Percentiles rank a stretch among this genome's conserved stretches.
These are phyloP conservation scores for Platycheirus albimanus DNA, from an alignment of 2,888 invertebrate genomes.

Conservation along the genomic window DNA sequence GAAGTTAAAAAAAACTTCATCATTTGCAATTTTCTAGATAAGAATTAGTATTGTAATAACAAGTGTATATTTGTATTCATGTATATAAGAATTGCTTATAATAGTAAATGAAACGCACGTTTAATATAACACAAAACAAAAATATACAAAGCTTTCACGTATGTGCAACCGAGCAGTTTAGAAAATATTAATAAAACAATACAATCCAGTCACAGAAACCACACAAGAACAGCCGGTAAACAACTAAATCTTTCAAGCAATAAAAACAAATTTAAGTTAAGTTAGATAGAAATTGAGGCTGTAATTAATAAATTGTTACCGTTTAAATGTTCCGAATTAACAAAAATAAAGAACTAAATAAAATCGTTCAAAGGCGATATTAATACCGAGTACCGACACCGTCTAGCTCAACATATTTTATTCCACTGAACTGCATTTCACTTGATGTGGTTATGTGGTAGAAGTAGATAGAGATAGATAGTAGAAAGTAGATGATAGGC, in stretches of 20 bases:
- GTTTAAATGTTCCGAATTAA: conserved; percentile 21
- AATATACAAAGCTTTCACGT: no score
- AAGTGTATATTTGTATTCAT: conserved; percentile 3
- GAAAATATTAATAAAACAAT: no score
- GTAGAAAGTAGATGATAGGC: no score
- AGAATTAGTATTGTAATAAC: conserved; percentile 1
- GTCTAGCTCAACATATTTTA: conserved; percentile 32
- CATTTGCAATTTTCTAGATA: conserved; percentile 24
- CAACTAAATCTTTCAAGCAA: no score
- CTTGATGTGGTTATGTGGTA: no score
- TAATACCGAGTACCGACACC: not conserved
- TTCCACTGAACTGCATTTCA: conserved; percentile 52
- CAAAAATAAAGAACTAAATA: conserved; percentile 46
- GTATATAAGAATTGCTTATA: not conserved
- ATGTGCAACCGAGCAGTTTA: no score
- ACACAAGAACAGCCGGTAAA: no score
- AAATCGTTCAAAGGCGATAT: conserved; percentile 32
- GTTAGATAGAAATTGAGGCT: not conserved
- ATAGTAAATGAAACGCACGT: no score
- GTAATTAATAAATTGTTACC: not conserved
- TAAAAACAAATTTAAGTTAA: not conserved
- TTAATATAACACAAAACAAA: no score
- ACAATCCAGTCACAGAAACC: no score
- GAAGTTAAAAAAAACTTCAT: conserved; percentile 20
- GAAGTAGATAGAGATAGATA: no score